Evolutionary conservation across 2,113 vertebrate species (phyloP).

Genomic region (Ptilorrhoa leucosticta): DNA sequence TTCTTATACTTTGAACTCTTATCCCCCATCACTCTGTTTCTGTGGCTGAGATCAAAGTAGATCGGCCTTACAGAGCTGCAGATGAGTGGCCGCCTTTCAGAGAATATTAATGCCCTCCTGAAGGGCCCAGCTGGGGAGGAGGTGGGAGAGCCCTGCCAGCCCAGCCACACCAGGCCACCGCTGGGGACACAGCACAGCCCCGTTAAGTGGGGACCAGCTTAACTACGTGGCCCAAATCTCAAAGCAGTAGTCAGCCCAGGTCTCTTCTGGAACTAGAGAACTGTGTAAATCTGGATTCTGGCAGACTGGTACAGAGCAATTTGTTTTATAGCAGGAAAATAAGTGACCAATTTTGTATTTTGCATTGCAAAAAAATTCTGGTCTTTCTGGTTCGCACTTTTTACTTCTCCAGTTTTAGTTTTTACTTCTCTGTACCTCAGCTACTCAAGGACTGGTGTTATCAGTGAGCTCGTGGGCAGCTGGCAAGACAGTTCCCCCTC

Average conservation of each 20-base stretch:
- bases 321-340: neutral
- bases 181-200: neutral
- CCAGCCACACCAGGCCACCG: neutral
- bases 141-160: neutral
- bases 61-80: neutral
- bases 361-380: neutral
- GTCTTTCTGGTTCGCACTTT: neutral
- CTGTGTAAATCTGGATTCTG: neutral
- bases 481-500: neutral
- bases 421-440: neutral
- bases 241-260: neutral
- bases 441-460: neutral
- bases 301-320: neutral
- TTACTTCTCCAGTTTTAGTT: neutral
- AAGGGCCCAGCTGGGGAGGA: slow-evolving; percentile 4
- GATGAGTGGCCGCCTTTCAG: slow-evolving; percentile 23
- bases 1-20: slow-evolving; percentile 38
- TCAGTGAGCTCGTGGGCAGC: neutral
- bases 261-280: neutral
- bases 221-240: neutral
- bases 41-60: slow-evolving; percentile 44
- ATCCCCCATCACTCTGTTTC: neutral
- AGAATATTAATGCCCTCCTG: slow-evolving; percentile 27
- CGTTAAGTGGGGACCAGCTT: fast-evolving
- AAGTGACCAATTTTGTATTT: neutral